Base-by-base conservation (phyloP, 1,140 invertebrate species). In the Solen grandis region DNA sequence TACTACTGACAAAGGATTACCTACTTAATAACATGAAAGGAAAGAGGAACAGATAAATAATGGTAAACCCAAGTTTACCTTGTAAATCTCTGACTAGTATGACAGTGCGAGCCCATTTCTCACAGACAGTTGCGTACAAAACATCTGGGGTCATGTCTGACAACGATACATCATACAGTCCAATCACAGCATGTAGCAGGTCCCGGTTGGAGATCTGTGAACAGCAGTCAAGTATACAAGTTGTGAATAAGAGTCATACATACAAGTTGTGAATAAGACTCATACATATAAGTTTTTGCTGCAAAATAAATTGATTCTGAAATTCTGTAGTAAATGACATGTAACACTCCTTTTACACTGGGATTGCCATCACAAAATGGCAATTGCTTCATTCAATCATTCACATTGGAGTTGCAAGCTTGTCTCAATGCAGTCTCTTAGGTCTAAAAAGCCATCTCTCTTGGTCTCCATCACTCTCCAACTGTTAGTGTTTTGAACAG, bases 131-230 rank as follows among this genome's bases (percentile, higher is more conserved):
- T 16, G 86, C 74, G 74, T 93, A 93, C 14, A 93, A 81, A 8
- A 90, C 89, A 86, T 92, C 90, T 8, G 90, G 87, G 0, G 91
- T 91, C 85, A 90, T 91, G 60, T 92, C 92, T 38, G 88, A 87
- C 22, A 93, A 79, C 16, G 89, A 90, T 0, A 90, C 89, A 86
- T 92, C 88, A 85, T 92, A 92, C 22, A 93, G 81, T 8, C 90
- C 92, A 52, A 91, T 87, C 10, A 92, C 91, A 54, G 92, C 90
- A 88, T 93, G 92, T n/a, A 93, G 78, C 22, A 93, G 70, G 50
- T 92, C 90, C 66, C 70, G 65, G 75, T 91, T 91, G 19, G 88
- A 87, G 52, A 91, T 83, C 91, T 92, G 80, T 78, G 82, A 84
- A 50, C 81, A 31, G 2, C 22, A 35, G 41, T 33, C 52, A n/a